Evolutionary conservation across 1,140 invertebrate genomes (phyloP).

Genomic region (Heliconius nattereri): DNA sequence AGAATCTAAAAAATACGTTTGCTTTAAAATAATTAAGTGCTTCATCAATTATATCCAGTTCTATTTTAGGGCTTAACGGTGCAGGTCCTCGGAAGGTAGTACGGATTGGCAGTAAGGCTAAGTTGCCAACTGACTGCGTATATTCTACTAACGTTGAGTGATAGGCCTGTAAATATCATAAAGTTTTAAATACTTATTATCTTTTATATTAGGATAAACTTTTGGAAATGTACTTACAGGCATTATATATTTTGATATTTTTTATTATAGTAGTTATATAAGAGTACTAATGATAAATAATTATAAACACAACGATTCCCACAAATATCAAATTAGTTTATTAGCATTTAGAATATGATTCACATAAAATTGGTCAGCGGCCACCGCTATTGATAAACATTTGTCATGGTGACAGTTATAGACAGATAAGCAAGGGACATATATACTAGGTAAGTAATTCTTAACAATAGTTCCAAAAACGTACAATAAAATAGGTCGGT

Average conservation of each 20-base stretch:
- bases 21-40: conserved; percentile 98
- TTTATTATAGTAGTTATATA: not conserved
- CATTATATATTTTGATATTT: not conserved
- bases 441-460: not conserved
- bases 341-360: conserved; percentile 1
- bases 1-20: conserved; percentile 99
- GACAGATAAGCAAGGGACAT: not conserved
- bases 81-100: conserved; percentile 95
- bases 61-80: conserved; percentile 84
- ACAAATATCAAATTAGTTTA: not conserved
- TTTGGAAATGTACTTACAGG: conserved; percentile 7
- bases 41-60: conserved; percentile 98
- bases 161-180: conserved; percentile 87
- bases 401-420: not conserved
- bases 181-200: not conserved
- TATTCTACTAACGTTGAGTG: conserved; percentile 93
- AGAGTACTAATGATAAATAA: not conserved
- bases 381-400: conserved; percentile 4
- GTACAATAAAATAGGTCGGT: too few relatives aligned
- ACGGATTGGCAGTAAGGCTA: conserved; percentile 93
- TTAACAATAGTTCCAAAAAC: too few relatives aligned
- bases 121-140: conserved; percentile 92
- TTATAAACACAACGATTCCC: not conserved
- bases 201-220: not conserved
- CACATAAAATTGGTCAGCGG: conserved; percentile 12